Percentiles rank a stretch among this genome's conserved stretches.
Evolutionary conservation across 1,140 invertebrate genomes (phyloP).

Genomic region (Drosophila varians): DNA sequence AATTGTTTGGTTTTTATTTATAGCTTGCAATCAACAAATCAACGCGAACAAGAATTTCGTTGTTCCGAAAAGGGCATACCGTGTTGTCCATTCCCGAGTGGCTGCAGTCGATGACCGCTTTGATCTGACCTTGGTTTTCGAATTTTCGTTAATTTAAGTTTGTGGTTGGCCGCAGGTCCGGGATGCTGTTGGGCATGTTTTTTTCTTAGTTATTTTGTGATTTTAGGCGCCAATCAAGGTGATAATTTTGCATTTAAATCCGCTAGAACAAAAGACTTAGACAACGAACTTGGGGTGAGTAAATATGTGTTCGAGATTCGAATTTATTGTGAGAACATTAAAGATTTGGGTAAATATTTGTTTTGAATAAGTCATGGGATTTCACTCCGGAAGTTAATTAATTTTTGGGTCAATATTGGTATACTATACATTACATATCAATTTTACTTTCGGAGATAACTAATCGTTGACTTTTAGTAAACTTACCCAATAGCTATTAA

Average conservation of each 20-base stretch:
- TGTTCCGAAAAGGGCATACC: conserved; percentile 52
- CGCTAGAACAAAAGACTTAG: conserved; percentile 74
- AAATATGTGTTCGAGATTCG: conserved; percentile 12
- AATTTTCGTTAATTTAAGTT: conserved; percentile 63
- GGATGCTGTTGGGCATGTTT: conserved; percentile 23
- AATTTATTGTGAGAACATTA: conserved; percentile 11
- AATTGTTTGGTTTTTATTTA: conserved; percentile 7
- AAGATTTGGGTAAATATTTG: background rate
- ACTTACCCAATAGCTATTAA: no score
- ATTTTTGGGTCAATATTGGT: background rate
- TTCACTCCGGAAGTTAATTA: background rate
- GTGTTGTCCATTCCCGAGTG: conserved; percentile 9
- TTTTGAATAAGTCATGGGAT: conserved; percentile 1
- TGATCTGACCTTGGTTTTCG: conserved; percentile 42
- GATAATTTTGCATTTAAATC: conserved; percentile 54
- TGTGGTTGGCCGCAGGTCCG: conserved; percentile 42
- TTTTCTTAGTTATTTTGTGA: background rate
- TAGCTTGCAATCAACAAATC: conserved; percentile 32
- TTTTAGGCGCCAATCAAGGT: conserved; percentile 36
- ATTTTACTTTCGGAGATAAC: no score
- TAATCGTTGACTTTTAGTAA: no score
- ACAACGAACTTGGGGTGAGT: conserved; percentile 55
- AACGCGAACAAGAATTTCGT: conserved; percentile 17
- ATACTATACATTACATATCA: no score
- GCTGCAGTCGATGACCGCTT: conserved; percentile 60